Evolutionary conservation across 2,888 invertebrate genomes (phyloP).

Genomic region (Idaea dimidiata): DNA sequence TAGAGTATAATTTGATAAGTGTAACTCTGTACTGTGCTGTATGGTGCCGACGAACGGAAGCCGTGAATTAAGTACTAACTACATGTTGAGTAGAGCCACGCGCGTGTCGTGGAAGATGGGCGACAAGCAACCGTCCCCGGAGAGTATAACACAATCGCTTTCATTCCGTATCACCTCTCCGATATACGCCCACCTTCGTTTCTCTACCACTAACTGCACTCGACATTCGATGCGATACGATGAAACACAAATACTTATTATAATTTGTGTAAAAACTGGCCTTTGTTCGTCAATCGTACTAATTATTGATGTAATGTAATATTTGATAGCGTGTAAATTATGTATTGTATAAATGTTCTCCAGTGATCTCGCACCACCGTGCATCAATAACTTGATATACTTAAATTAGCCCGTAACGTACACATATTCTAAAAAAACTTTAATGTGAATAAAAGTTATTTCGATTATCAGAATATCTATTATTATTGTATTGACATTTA

Average conservation of each 20-base stretch:
- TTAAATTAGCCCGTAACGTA: conserved; percentile 63
- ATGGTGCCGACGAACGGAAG: conserved; percentile 3
- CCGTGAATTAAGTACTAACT: neutral
- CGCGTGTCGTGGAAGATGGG: conserved; percentile 46
- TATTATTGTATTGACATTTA: conserved; percentile 68
- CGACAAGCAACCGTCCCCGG: conserved; percentile 72
- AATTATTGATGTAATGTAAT: conserved; percentile 18
- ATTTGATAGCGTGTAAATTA: conserved; percentile 12
- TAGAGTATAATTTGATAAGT: conserved; percentile 18
- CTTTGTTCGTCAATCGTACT: conserved; percentile 5
- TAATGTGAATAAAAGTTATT: conserved; percentile 77
- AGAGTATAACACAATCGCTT: conserved; percentile 51
- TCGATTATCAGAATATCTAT: conserved; percentile 76
- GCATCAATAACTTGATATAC: conserved; percentile 61
- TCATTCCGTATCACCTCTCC: conserved; percentile 68
- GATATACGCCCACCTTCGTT: conserved; percentile 63
- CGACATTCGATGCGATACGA: neutral
- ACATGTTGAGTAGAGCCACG: neutral
- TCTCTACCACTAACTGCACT: conserved; percentile 19
- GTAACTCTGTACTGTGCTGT: conserved; percentile 4
- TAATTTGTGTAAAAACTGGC: conserved; percentile 9
- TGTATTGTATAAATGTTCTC: conserved; percentile 17
- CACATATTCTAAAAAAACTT: conserved; percentile 77
- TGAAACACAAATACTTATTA: conserved; percentile 4
- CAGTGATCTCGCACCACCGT: conserved; percentile 72